Evolutionary conservation across 2,888 invertebrate species (phyloP).

Genomic region (Ethmia dodecea): DNA sequence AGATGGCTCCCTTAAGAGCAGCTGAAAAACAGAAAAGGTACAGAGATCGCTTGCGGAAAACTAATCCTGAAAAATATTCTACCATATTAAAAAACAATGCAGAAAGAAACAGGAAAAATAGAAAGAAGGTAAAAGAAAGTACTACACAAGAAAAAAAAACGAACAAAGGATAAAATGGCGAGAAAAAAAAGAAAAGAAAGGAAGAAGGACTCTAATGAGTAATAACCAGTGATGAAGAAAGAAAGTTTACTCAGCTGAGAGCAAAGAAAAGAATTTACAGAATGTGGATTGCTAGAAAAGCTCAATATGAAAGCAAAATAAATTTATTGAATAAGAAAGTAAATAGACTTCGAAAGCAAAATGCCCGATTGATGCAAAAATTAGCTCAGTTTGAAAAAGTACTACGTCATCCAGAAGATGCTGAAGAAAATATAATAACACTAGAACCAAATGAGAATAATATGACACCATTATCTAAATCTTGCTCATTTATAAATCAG

Average conservation of each 20-base stretch:
- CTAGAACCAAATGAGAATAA: constrained; percentile 2
- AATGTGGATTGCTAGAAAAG: constrained; percentile 4
- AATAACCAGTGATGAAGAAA: constrained; percentile 1
- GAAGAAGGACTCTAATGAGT: constrained; percentile 1
- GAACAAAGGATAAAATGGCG: too few relatives aligned
- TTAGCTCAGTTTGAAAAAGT: constrained; percentile 3
- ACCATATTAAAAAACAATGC: too few relatives aligned
- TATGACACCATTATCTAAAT: background rate
- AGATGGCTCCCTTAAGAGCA: too few relatives aligned
- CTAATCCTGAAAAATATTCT: too few relatives aligned
- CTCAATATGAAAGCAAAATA: constrained; percentile 3
- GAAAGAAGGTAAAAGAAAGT: too few relatives aligned
- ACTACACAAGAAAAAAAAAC: too few relatives aligned
- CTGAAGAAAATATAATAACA: constrained; percentile 1
- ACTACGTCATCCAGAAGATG: constrained; percentile 3
- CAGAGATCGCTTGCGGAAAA: too few relatives aligned
- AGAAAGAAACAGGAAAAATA: too few relatives aligned
- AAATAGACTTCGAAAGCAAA: constrained; percentile 3
- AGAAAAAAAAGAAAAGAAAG: constrained; percentile 4
- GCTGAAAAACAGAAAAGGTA: too few relatives aligned
- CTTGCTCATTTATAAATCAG: background rate
- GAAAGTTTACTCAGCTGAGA: background rate
- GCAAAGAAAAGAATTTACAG: constrained; percentile 1
- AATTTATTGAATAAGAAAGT: constrained; percentile 1
- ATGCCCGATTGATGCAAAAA: constrained; percentile 4